Evolutionary conservation across 2,113 vertebrate genomes (phyloP), one percentile per base, ranked within the genome.

Genomic region (Collichthys lucidus): DNA sequence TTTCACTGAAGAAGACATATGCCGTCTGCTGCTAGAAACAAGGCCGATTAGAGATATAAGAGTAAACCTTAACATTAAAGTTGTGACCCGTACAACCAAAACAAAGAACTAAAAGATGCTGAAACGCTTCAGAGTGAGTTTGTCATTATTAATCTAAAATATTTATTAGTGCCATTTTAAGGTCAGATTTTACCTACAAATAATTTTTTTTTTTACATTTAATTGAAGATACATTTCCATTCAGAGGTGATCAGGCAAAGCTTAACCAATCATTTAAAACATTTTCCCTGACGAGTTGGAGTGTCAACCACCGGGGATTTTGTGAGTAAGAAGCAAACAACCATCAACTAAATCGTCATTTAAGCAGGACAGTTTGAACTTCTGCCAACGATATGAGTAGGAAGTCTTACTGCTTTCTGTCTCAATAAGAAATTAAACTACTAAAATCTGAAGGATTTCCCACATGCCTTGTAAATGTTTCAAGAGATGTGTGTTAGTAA

Each of bases 401-500:
- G n/a, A n/a, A n/a, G n/a, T n/a, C n/a, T 26, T 2, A 0, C 9
- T 52, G 17, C 60, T 76, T 60, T 72, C 50, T 80, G 19, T 49
- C 42, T 57, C 24, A 42, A 56, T 70, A 35, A 79, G 74, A 65
- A 22, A 31, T 57, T 26, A 17, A 83, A 56, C 20, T 12, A 49
- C 12, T 24, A 50, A 86, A 74, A 78, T 61, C 29, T 19, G 42
- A 49, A 74, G 44, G 31, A 76, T 83, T 79, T 60, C 73, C 74
- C 64, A 7, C 61, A 17, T 14, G 62, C 35, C 24, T 65, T 77
- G 12, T 78, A 40, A 82, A 77, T 86, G 77, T 73, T 83, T 68
- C 26, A 81, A 46, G 61, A 82, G n/a, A 64, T 59, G 46, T 20
- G 60, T 73, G 59, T 82, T 87, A 83, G 82, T 80, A 89, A 73